Percentiles rank a stretch among this genome's conserved stretches.
Evolutionary conservation across 2,113 vertebrate species (phyloP).

Genomic region (Tyrannus savana): DNA sequence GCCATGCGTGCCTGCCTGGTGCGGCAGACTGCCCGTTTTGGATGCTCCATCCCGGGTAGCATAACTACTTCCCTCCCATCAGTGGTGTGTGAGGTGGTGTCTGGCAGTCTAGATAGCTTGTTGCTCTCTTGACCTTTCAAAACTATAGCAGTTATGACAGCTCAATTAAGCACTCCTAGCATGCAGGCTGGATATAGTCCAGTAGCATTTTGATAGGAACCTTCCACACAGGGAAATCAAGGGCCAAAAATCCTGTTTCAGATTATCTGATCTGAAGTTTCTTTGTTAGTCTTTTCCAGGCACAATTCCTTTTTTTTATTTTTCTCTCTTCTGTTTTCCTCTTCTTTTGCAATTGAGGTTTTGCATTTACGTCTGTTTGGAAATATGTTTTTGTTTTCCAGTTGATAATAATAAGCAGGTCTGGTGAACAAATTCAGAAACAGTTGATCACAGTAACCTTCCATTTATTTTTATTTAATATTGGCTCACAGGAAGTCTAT

Average conservation of each 20-base stretch:
- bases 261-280: background rate
- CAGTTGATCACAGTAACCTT: background rate
- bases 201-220: background rate
- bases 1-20: background rate
- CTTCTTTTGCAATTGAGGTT: background rate
- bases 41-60: background rate
- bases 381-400: background rate
- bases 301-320: background rate
- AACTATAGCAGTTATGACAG: background rate
- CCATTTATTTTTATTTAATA: background rate
- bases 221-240: background rate
- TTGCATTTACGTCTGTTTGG: background rate
- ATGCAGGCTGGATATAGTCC: background rate
- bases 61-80: background rate
- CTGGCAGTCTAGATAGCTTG: background rate
- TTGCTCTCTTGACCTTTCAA: conserved; percentile 30
- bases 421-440: background rate
- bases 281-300: background rate
- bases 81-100: background rate
- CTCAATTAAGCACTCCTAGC: background rate
- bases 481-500: background rate
- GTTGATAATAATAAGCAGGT: background rate
- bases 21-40: background rate
- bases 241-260: background rate
- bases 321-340: background rate